Percentiles rank a stretch among this genome's conserved stretches.
These are phyloP conservation scores for Apoderus coryli DNA, from an alignment of 2,888 invertebrate species.

Conservation along the genomic window DNA sequence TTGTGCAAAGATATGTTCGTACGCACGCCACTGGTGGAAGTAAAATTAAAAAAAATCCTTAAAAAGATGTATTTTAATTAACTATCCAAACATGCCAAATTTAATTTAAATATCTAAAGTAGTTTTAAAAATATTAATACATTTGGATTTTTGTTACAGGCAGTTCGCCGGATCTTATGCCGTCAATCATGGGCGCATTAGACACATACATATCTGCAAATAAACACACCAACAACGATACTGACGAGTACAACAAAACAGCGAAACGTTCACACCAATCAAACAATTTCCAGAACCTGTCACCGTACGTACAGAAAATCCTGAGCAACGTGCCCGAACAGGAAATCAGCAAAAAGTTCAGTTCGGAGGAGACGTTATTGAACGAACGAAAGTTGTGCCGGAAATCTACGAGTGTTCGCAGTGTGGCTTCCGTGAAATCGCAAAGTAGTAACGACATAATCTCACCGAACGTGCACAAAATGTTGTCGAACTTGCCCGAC, in stretches of 20 bases:
- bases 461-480: constrained; percentile 40
- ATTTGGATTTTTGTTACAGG: constrained; percentile 65
- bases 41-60: no score
- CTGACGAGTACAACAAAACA: constrained; percentile 18
- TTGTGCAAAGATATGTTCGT: no score
- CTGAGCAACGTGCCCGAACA: constrained; percentile 39
- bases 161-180: constrained; percentile 73
- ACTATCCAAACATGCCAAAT: no score
- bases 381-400: constrained; percentile 14
- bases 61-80: no score
- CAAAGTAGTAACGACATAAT: constrained; percentile 26
- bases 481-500: constrained; percentile 38
- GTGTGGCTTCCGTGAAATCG: constrained; percentile 19
- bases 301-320: constrained; percentile 47
- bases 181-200: constrained; percentile 74
- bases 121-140: no score
- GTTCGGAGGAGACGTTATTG: constrained; percentile 27
- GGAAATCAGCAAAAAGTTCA: constrained; percentile 28
- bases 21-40: no score
- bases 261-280: constrained; percentile 28
- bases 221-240: constrained; percentile 15
- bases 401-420: constrained; percentile 15
- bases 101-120: no score
- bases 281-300: constrained; percentile 39
- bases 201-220: constrained; percentile 54